Percentiles rank a stretch among this genome's conserved stretches.
phyloP scores from a whole-genome alignment of 2,888 invertebrate species.

The Lasioglossum morio region DNA sequence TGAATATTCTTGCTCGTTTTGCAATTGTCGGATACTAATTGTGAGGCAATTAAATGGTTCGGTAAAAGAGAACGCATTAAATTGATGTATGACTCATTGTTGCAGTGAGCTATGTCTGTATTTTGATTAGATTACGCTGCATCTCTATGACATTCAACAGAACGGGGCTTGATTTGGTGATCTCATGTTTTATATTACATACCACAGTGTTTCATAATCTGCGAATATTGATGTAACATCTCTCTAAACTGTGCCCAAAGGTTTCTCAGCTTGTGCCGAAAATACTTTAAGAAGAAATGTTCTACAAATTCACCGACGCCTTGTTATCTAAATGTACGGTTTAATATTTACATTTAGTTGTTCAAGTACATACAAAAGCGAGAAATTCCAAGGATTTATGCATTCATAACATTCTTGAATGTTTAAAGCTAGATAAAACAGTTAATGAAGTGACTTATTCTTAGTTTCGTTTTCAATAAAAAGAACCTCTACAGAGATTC shows the following conservation, averaged over 20 bases:
- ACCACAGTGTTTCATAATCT: slow-evolving; percentile 5
- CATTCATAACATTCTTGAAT: too few species aligned
- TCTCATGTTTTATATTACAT: slow-evolving; percentile 27
- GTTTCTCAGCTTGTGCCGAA: not conserved
- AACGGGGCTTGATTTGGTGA: slow-evolving; percentile 31
- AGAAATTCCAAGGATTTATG: too few species aligned
- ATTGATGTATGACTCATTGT: slow-evolving; percentile 34
- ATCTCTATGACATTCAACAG: slow-evolving; percentile 48
- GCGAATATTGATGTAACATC: not conserved
- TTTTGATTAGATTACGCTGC: slow-evolving; percentile 50
- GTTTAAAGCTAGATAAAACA: not conserved
- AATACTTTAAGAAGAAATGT: too few species aligned
- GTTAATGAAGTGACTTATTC: not conserved
- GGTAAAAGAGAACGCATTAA: slow-evolving; percentile 23
- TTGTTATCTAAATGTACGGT: too few species aligned
- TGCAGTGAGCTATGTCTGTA: slow-evolving; percentile 23
- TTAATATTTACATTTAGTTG: too few species aligned
- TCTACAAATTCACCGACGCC: too few species aligned
- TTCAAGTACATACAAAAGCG: too few species aligned
- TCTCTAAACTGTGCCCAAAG: not conserved
- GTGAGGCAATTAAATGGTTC: not conserved
- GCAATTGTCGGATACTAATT: slow-evolving; percentile 10
- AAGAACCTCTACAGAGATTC: not conserved
- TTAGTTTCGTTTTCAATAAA: not conserved
- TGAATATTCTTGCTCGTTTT: not conserved